phyloP scores from a whole-genome alignment of 2,797 vertebrate species.

The Squalus acanthias region DNA sequence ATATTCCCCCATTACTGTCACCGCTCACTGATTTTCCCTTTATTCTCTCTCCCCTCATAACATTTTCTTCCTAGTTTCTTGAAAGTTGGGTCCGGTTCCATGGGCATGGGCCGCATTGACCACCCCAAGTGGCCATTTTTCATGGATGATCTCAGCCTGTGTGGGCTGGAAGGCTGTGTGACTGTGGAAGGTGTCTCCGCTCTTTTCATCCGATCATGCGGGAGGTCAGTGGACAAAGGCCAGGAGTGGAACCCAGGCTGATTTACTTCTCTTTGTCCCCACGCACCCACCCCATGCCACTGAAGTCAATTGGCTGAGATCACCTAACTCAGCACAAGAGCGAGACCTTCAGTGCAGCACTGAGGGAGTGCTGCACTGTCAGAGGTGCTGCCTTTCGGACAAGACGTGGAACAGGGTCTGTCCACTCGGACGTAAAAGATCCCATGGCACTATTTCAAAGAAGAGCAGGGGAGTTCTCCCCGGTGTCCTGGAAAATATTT shows the following conservation, averaged over 20 bases:
- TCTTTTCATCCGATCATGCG: not conserved
- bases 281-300: too few relatives aligned
- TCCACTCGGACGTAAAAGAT: not conserved
- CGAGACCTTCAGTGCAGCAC: too few relatives aligned
- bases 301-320: too few relatives aligned
- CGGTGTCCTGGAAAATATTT: not conserved
- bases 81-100: not conserved
- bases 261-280: not conserved
- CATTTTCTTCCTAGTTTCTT: not conserved
- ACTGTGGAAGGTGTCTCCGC: not conserved
- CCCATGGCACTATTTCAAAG: not conserved
- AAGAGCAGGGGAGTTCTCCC: not conserved
- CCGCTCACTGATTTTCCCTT: not conserved
- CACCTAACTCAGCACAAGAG: too few relatives aligned
- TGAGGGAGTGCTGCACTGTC: not conserved
- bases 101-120: not conserved
- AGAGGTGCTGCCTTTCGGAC: not conserved
- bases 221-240: not conserved
- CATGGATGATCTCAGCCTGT: not conserved
- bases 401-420: not conserved
- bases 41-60: not conserved
- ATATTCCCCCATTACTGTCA: not conserved
- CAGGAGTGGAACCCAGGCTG: not conserved
- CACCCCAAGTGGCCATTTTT: not conserved
- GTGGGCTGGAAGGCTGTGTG: not conserved